Percentiles rank a stretch among this genome's conserved stretches.
Evolutionary conservation across 2,113 vertebrate species (phyloP).

Genomic region (Pterocles gutturalis): DNA sequence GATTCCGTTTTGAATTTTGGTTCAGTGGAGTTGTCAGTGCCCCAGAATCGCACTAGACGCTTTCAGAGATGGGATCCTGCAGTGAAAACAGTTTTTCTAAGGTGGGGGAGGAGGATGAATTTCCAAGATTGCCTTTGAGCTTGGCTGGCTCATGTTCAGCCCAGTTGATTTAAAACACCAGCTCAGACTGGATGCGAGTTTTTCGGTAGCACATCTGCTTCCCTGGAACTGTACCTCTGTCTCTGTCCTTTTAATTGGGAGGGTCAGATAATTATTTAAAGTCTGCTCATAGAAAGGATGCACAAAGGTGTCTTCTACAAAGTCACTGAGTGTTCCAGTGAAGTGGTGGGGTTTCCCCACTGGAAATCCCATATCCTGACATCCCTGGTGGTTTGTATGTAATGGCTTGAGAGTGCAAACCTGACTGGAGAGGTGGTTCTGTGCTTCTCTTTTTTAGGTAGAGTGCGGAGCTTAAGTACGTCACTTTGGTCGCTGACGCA

Average conservation of each 20-base stretch:
- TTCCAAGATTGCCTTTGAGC: neutral
- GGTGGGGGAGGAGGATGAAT: neutral
- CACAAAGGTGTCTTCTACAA: rapidly evolving
- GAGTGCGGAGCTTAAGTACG: conserved; percentile 93
- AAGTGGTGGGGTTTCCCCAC: neutral
- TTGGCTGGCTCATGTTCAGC: neutral
- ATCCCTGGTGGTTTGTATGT: neutral
- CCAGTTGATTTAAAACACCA: neutral
- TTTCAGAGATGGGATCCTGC: neutral
- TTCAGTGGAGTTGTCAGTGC: rapidly evolving
- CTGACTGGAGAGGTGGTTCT: neutral
- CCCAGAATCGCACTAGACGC: rapidly evolving
- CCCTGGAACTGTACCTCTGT: neutral
- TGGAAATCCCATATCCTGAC: neutral
- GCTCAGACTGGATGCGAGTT: rapidly evolving
- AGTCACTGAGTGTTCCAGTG: neutral
- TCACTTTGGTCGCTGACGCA: conserved; percentile 97
- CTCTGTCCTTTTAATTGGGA: neutral
- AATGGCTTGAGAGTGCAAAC: neutral
- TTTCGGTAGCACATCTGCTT: neutral
- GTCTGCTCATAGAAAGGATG: neutral
- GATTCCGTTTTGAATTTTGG: neutral
- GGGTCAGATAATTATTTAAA: neutral
- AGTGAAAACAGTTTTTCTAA: neutral
- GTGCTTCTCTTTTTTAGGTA: conserved; percentile 79